A percentile compares a stretch with the other conserved stretches of the same genome.
Conservation (phyloP, 2,113 vertebrate species). For the Onychostruthus taczanowskii region DNA sequence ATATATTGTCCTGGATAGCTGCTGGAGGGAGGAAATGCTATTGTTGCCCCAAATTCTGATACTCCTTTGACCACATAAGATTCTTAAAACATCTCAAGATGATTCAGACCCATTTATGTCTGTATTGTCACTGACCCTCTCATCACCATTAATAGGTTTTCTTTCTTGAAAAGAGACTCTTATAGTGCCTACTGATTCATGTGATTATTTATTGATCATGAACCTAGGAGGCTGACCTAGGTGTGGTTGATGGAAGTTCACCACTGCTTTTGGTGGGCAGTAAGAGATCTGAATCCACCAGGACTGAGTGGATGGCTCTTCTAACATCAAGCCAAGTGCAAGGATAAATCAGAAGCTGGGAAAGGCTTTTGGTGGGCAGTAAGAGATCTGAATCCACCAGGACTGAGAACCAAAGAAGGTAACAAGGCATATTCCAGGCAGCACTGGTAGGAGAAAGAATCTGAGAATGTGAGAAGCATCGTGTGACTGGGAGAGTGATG, state of each 20-base stretch:
- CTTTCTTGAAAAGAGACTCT: neutral
- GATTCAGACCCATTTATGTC: neutral
- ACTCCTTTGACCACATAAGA: neutral
- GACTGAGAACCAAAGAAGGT: neutral
- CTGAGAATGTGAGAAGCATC: neutral
- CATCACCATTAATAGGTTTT: neutral
- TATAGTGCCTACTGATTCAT: constrained; percentile 5
- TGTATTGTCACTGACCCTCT: neutral
- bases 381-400: neutral
- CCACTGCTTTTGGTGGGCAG: no score
- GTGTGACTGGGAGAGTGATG: neutral
- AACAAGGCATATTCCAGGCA: neutral
- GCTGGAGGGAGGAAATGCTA: neutral
- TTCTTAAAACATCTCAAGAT: neutral
- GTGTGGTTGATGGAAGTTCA: neutral
- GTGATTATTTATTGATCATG: constrained; percentile 12
- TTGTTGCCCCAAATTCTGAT: neutral
- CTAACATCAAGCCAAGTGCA: neutral
- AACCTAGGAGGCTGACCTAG: neutral
- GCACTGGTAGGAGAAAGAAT: neutral
- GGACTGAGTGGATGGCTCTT: neutral
- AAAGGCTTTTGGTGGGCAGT: neutral
- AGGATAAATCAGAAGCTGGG: neutral
- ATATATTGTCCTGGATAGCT: neutral
- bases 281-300: no score